Base-by-base conservation (phyloP, 2,797 vertebrate species). In the Phoxinus dragarum region DNA sequence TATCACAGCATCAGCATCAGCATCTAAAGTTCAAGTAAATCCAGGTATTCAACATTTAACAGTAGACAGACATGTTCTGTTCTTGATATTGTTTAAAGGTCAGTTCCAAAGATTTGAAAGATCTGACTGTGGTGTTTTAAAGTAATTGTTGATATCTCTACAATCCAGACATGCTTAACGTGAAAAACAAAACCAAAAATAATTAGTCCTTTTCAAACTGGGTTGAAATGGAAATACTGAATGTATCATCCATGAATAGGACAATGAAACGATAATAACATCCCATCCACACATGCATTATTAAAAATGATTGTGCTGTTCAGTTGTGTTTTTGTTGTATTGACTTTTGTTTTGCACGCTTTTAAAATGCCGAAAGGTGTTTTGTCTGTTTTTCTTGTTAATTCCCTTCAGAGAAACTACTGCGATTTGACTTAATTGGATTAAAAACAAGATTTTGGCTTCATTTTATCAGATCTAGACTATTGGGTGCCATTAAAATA, bases 381-480 rank as follows among this genome's bases (percentile, higher is more conserved):
- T 81, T 59, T 42, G 49, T 81, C 27, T 81, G 36, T 56, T 71
- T 56, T 23, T 71, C 49, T 56, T 56, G 2, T 71, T 59, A 71
- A 59, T 59, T 49, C 36, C 9, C 36, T 31, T 56, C 7, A 38
- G 36, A 71, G 16, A 81, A 7, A 75, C 23, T 61, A 19, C 6
- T 74, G 1, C 10, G 19, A 34, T 27, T 82, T 10, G 6, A 36
- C 17, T 27, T 19, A 36, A 27, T 19, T 5, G 5, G 8, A 75
- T 19, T 83, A 21, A 54, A 83, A 67, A 77, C n/a, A 66, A 75
- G 14, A 66, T 10, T 44, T 31, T 36, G 6, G 9, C 5, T 61
- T 47, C 11, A 66, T 71, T 23, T 73, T 11, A 84, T 80, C 81
- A 72, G 67, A 73, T 86, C 8, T 42, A 84, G 47, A 68, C 61